A percentile compares a stretch with the other conserved stretches of the same genome.
These are phyloP conservation scores for Pseudomugil gertrudae DNA, from an alignment of 2,797 vertebrate genomes.

Conservation along the genomic window DNA sequence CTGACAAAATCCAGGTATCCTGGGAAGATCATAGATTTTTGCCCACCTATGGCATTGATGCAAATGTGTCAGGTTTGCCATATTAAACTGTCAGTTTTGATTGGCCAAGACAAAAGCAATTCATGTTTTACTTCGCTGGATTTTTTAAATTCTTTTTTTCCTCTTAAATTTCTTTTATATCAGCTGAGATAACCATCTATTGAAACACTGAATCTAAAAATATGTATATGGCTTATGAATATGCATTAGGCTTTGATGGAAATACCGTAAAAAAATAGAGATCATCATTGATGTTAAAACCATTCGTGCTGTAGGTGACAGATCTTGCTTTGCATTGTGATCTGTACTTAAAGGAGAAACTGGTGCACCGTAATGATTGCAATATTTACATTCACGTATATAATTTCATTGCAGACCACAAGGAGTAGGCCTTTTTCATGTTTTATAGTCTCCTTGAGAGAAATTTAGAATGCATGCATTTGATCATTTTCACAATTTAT, in stretches of 20 bases:
- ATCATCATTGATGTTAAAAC: background rate
- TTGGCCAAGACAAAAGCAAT: conserved; percentile 20
- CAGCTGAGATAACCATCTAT: background rate
- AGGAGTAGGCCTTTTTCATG: conserved; percentile 4
- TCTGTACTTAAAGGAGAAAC: conserved; percentile 13
- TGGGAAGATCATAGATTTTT: conserved; percentile 1
- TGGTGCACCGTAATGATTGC: conserved; percentile 33
- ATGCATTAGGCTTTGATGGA: conserved; percentile 1
- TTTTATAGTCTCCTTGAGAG: conserved; percentile 16
- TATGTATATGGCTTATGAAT: background rate
- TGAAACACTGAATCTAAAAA: conserved; percentile 1
- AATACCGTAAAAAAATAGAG: conserved; percentile 1
- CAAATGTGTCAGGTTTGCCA: conserved; percentile 16
- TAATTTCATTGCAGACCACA: conserved; percentile 29
- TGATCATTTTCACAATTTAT: conserved; percentile 53
- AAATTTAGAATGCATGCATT: conserved; percentile 33
- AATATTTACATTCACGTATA: conserved; percentile 32
- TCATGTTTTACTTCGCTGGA: background rate
- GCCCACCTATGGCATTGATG: conserved; percentile 22
- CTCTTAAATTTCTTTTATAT: background rate
- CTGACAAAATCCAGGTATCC: conserved; percentile 1
- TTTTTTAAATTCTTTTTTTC: background rate
- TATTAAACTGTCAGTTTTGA: conserved; percentile 48
- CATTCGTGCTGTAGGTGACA: background rate
- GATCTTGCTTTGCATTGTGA: conserved; percentile 7